These are phyloP conservation scores for Steatocranus sp. DNA, from an alignment of 2,797 vertebrate genomes.

Conservation along the genomic window DNA sequence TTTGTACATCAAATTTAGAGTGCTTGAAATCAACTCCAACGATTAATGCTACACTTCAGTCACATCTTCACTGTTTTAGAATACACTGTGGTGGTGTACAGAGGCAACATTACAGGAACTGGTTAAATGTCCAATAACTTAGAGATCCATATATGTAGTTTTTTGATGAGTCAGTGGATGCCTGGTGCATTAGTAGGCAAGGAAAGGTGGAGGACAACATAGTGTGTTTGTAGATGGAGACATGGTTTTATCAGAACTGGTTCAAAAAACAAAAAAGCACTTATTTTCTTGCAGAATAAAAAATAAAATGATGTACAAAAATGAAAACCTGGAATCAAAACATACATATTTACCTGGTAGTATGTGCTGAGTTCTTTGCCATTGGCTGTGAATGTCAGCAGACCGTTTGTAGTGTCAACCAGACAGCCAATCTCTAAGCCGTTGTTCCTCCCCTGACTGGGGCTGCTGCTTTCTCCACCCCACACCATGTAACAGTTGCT, in stretches of 20 bases:
- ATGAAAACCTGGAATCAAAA: not conserved
- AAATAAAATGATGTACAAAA: not conserved
- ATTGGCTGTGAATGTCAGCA: slow-evolving; percentile 90
- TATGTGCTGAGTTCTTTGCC: slow-evolving; percentile 91
- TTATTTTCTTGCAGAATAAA: not conserved
- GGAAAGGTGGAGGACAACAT: not conserved
- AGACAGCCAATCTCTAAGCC: slow-evolving; percentile 93
- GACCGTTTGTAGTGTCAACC: slow-evolving; percentile 85
- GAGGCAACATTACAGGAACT: not conserved
- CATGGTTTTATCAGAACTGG: not conserved
- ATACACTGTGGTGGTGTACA: not conserved
- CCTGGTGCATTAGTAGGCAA: not conserved
- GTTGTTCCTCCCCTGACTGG: slow-evolving; percentile 88
- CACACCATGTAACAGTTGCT: slow-evolving; percentile 99
- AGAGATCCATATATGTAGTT: not conserved
- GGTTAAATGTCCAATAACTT: not conserved
- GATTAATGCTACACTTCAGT: not conserved
- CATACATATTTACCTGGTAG: slow-evolving; percentile 79
- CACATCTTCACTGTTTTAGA: not conserved
- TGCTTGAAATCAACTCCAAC: not conserved
- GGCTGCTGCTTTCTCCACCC: slow-evolving; percentile 90
- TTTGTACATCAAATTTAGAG: not conserved
- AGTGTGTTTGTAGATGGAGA: not conserved
- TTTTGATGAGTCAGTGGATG: not conserved
- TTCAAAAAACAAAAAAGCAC: not conserved